Evolutionary conservation across 1,140 invertebrate genomes (phyloP).

Genomic region (Batillaria attramentaria): DNA sequence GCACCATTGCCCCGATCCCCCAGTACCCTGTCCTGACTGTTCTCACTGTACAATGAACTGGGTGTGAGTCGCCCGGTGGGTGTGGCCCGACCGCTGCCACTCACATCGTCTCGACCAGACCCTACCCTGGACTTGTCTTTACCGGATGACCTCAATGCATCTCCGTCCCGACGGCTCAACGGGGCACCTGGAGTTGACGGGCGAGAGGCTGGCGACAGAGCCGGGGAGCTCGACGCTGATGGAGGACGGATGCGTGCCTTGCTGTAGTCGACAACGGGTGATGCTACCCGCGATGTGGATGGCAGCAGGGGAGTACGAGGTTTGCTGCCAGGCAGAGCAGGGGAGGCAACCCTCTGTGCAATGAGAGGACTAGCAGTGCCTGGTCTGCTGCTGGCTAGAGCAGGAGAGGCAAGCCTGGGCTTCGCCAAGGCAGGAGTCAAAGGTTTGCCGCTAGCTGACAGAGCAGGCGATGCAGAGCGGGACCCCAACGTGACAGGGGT

Average conservation of each 20-base stretch:
- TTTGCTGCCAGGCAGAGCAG: conserved; percentile 1
- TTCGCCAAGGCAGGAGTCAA: not conserved
- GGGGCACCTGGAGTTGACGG: not conserved
- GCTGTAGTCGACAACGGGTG: not conserved
- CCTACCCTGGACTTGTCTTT: too few species aligned
- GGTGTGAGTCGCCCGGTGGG: conserved; percentile 35
- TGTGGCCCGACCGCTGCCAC: not conserved
- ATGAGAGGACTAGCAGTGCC: not conserved
- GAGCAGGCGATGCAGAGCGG: too few species aligned
- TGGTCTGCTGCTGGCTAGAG: not conserved
- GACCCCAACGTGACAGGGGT: too few species aligned
- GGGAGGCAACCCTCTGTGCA: conserved; percentile 20
- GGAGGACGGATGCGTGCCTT: not conserved
- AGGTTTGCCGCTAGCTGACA: not conserved
- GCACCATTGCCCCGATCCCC: conserved; percentile 31
- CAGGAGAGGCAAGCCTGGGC: conserved; percentile 22
- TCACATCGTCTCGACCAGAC: too few species aligned
- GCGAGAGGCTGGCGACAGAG: not conserved
- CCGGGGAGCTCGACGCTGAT: not conserved
- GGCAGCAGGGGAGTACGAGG: not conserved
- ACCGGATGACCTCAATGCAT: too few species aligned
- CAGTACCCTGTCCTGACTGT: conserved; percentile 32
- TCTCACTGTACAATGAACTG: conserved; percentile 30
- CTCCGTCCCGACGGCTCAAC: conserved; percentile 15
- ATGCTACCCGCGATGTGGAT: not conserved